phyloP scores from a whole-genome alignment of 2,113 vertebrate genomes.

The Dicaeum eximium region DNA sequence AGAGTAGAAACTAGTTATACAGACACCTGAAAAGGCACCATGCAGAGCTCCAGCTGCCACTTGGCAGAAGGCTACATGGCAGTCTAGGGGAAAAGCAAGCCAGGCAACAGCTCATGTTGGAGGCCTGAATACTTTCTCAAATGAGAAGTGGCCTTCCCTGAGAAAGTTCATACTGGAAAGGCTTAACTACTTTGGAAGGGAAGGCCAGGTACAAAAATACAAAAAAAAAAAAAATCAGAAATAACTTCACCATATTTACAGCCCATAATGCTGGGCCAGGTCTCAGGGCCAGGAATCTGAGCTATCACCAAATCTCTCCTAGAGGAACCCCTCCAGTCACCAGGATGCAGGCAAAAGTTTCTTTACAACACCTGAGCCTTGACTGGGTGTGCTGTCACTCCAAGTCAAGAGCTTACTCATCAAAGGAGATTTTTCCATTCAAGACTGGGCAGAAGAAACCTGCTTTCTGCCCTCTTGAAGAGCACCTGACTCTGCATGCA shows the following conservation, averaged over 20 bases:
- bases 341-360: not conserved
- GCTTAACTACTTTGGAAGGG: not conserved
- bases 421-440: not conserved
- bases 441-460: not conserved
- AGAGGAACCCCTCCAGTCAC: not conserved
- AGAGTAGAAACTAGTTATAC: not conserved
- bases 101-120: accelerated
- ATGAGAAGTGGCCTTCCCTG: not conserved
- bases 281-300: not conserved
- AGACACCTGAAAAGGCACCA: not conserved
- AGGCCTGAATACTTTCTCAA: not conserved
- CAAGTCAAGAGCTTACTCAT: not conserved
- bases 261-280: not conserved
- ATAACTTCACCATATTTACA: not conserved
- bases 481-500: not conserved
- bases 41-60: not conserved
- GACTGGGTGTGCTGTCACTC: not conserved
- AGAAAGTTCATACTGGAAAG: not conserved
- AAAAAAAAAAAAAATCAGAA: not conserved
- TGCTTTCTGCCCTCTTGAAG: not conserved
- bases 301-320: not conserved
- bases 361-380: not conserved
- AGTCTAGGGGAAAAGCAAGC: not conserved
- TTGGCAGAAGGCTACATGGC: not conserved
- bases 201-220: not conserved